A percentile compares a stretch with the other conserved stretches of the same genome.
Evolutionary conservation across 2,797 vertebrate genomes (phyloP).

Genomic region (Catharus ustulatus): DNA sequence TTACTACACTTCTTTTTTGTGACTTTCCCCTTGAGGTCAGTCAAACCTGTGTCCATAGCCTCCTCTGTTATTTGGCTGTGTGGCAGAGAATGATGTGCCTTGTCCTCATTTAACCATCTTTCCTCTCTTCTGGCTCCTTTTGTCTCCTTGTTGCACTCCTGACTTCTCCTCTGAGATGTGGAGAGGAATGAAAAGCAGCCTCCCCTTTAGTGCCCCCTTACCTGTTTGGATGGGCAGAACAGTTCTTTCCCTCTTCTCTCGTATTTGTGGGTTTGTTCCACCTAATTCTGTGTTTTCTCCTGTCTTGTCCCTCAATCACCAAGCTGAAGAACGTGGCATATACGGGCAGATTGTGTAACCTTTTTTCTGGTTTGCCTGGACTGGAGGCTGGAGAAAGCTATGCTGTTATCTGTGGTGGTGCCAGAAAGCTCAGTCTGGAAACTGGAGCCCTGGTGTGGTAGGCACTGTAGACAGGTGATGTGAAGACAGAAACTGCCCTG

Average conservation of each 20-base stretch:
- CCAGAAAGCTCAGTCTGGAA: neutral
- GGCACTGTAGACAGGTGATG: neutral
- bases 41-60: neutral
- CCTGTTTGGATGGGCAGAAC: accelerated
- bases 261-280: neutral
- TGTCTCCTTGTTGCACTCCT: neutral
- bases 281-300: neutral
- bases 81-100: neutral
- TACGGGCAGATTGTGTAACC: neutral
- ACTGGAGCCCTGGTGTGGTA: accelerated
- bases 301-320: neutral
- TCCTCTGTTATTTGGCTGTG: neutral
- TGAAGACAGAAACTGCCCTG: neutral
- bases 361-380: neutral
- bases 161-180: neutral
- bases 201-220: neutral
- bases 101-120: neutral
- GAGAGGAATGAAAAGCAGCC: neutral
- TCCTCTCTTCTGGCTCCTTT: neutral
- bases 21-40: neutral
- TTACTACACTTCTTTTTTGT: neutral
- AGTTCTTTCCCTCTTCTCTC: neutral
- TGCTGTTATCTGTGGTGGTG: neutral
- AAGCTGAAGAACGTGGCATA: neutral
- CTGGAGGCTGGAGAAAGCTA: neutral